Evolutionary conservation across 2,888 invertebrate species (phyloP).

Genomic region (Parnassius apollo): DNA sequence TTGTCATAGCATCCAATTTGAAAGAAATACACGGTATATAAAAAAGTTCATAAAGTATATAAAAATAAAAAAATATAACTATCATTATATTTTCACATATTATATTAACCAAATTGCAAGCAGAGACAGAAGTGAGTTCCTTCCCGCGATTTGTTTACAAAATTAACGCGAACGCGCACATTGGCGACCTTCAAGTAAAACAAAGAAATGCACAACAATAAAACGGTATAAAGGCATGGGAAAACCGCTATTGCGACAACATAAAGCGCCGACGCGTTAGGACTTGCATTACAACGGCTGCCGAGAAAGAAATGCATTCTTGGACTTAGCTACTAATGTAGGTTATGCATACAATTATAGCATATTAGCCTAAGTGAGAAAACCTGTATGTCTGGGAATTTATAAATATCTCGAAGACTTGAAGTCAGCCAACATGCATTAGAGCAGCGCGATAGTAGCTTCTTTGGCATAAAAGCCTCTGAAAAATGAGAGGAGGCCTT

Average conservation of each 20-base stretch:
- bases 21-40: no score
- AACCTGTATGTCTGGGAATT: no score
- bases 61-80: no score
- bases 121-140: conserved; percentile 7
- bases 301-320: conserved; percentile 16
- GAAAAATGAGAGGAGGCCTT: no score
- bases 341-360: background rate
- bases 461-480: no score
- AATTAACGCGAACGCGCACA: conserved; percentile 20
- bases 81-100: background rate
- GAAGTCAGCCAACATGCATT: no score
- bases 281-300: conserved; percentile 2
- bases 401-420: no score
- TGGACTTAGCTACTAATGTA: conserved; percentile 7
- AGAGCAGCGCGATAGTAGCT: no score
- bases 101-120: background rate
- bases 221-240: conserved; percentile 46
- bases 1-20: no score
- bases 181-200: conserved; percentile 42
- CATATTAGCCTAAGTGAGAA: no score
- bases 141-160: conserved; percentile 13
- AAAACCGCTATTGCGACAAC: conserved; percentile 44
- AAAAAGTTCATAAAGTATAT: no score
- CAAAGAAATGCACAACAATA: conserved; percentile 46
- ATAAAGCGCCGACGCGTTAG: conserved; percentile 2